These are phyloP conservation scores for Pteronotus mesoamericanus DNA, from an alignment of 2,797 vertebrate genomes.

Conservation along the genomic window DNA sequence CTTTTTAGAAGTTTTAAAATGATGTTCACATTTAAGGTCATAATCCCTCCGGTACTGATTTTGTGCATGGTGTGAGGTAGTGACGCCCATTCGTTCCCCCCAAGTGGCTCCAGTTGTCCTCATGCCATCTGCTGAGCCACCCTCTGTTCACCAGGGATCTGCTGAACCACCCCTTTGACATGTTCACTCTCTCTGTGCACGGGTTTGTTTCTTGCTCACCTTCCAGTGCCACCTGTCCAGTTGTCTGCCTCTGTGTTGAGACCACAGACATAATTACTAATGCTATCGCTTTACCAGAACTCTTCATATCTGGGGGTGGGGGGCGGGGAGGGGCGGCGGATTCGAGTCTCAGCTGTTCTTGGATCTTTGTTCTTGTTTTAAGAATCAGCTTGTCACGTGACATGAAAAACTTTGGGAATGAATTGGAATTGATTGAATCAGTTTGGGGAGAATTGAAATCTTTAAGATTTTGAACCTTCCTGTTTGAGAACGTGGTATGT, in stretches of 20 bases:
- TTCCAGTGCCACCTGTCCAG: background rate
- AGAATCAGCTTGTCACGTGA: background rate
- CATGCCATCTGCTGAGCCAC: background rate
- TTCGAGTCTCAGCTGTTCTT: constrained; percentile 33
- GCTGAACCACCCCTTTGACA: background rate
- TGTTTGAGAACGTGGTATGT: constrained; percentile 34
- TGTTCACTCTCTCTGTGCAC: background rate
- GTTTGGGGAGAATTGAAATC: constrained; percentile 44
- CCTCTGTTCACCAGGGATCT: background rate
- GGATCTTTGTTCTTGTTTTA: constrained; percentile 47
- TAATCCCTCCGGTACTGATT: background rate
- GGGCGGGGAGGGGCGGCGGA: background rate
- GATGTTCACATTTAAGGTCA: background rate
- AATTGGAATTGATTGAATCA: constrained; percentile 39
- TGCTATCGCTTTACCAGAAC: background rate
- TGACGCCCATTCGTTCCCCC: background rate
- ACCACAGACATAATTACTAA: background rate
- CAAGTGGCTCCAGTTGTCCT: background rate
- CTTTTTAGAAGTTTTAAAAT: constrained; percentile 24
- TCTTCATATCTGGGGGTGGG: background rate
- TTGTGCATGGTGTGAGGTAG: background rate
- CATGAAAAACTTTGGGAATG: constrained; percentile 2
- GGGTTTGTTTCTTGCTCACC: background rate
- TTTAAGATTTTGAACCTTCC: constrained; percentile 37
- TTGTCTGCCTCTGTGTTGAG: background rate